Percentiles rank a stretch among this genome's conserved stretches.
Conservation (phyloP, 1,140 invertebrate genomes). For the Calosoma granatense region DNA sequence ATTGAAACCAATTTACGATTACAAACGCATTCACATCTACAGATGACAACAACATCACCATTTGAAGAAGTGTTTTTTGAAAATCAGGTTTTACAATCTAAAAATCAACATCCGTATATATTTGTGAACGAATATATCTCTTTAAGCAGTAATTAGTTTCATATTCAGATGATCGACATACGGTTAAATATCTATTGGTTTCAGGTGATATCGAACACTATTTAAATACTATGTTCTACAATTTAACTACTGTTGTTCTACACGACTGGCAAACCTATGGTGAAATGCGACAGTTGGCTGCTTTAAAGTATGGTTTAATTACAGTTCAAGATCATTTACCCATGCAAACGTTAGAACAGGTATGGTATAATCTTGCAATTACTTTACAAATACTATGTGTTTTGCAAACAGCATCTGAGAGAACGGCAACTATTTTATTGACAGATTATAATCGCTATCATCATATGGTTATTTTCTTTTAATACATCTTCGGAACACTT, state of each 20-base stretch:
- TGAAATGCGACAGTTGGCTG: constrained; percentile 89
- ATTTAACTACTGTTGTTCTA: constrained; percentile 91
- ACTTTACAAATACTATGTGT: constrained; percentile 1
- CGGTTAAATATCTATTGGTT: constrained; percentile 25
- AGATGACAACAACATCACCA: constrained; percentile 69
- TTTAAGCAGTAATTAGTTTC: constrained; percentile 25
- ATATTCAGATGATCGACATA: too few species aligned
- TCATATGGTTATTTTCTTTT: too few species aligned
- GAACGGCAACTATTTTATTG: too few species aligned
- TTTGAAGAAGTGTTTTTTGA: constrained; percentile 48
- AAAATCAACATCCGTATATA: constrained; percentile 37
- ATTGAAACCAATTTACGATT: constrained; percentile 87
- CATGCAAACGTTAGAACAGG: constrained; percentile 91
- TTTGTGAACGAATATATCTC: constrained; percentile 36
- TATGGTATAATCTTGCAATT: constrained; percentile 23
- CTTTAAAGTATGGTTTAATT: constrained; percentile 70
- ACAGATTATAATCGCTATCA: too few species aligned
- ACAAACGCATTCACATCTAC: constrained; percentile 82
- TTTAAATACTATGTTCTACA: constrained; percentile 92
- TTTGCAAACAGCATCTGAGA: constrained; percentile 1
- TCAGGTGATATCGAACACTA: constrained; percentile 75
- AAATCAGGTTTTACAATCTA: constrained; percentile 40
- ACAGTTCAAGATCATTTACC: constrained; percentile 88
- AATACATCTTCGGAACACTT: too few species aligned
- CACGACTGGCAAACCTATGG: constrained; percentile 97